A percentile compares a stretch with the other conserved stretches of the same genome.
Evolutionary conservation across 2,888 invertebrate genomes (phyloP).

Genomic region (Vanessa cardui): DNA sequence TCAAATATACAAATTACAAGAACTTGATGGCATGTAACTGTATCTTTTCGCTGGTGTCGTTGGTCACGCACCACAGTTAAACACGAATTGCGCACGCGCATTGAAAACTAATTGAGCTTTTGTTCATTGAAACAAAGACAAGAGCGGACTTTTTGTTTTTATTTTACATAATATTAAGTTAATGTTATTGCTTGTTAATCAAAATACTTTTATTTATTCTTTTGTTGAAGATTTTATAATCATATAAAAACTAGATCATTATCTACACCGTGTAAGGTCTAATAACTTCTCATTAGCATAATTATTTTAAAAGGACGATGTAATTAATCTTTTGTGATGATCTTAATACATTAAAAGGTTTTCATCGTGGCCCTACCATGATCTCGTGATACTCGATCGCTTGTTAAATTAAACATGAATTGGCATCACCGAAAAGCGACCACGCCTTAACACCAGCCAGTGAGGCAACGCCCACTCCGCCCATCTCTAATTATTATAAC

Average conservation of each 20-base stretch:
- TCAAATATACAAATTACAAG: constrained; percentile 10
- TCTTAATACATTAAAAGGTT: constrained; percentile 23
- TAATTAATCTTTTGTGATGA: constrained; percentile 10
- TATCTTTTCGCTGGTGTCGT: constrained; percentile 32
- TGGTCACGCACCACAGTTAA: constrained; percentile 65
- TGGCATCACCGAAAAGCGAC: constrained; percentile 57
- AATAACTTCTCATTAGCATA: no score
- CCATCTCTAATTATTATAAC: constrained; percentile 80
- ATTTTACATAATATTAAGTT: not conserved
- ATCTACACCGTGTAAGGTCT: no score
- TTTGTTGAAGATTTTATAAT: not conserved
- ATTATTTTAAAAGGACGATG: not conserved
- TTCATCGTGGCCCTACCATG: constrained; percentile 19
- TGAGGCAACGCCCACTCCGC: constrained; percentile 67
- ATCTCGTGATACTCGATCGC: constrained; percentile 45
- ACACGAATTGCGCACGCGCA: constrained; percentile 72
- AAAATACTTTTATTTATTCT: not conserved
- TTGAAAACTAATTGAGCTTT: constrained; percentile 60
- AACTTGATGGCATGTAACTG: constrained; percentile 27
- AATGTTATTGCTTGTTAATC: not conserved
- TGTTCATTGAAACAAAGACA: constrained; percentile 28
- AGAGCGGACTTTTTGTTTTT: not conserved
- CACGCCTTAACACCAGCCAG: constrained; percentile 54
- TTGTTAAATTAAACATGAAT: constrained; percentile 55
- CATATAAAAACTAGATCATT: not conserved